Percentiles rank a stretch among this genome's conserved stretches.
Conservation (phyloP, 2,888 invertebrate genomes). For the Sussaba pulchella region DNA sequence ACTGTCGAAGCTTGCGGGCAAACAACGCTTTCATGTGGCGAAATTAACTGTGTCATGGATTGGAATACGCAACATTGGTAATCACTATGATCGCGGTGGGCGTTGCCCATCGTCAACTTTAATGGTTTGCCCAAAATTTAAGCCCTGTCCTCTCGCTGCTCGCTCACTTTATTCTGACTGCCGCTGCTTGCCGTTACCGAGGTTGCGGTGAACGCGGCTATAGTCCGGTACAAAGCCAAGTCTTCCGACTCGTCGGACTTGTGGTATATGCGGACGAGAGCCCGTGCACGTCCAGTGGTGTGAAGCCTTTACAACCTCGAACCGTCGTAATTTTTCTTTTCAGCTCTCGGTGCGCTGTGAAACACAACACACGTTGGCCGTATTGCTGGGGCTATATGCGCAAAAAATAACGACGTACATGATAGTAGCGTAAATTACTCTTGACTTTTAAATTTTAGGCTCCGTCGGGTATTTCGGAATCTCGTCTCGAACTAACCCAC, state of each 20-base stretch:
- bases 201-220: background rate
- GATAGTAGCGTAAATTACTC: constrained; percentile 53
- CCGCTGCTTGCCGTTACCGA: background rate
- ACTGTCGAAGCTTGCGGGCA: constrained; percentile 21
- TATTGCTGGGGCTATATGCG: constrained; percentile 23
- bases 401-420: constrained; percentile 54
- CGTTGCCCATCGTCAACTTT: constrained; percentile 79
- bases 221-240: background rate
- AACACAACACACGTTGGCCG: constrained; percentile 49
- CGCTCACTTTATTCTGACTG: constrained; percentile 31
- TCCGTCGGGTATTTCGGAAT: constrained; percentile 55
- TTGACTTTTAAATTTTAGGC: constrained; percentile 60
- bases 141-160: constrained; percentile 51
- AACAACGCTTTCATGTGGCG: constrained; percentile 52
- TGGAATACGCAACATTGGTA: constrained; percentile 78
- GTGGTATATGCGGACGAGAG: constrained; percentile 53
- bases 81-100: constrained; percentile 80
- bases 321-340: constrained; percentile 74
- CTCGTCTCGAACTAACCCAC: constrained; percentile 43
- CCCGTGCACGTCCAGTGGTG: constrained; percentile 59
- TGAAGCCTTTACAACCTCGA: constrained; percentile 78
- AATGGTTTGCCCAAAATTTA: constrained; percentile 80
- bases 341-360: constrained; percentile 66
- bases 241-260: constrained; percentile 28
- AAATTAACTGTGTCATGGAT: constrained; percentile 80